A percentile compares a stretch with the other conserved stretches of the same genome.
Conservation (phyloP, 1,140 invertebrate genomes). For the Phymorhynchus buccinoides region DNA sequence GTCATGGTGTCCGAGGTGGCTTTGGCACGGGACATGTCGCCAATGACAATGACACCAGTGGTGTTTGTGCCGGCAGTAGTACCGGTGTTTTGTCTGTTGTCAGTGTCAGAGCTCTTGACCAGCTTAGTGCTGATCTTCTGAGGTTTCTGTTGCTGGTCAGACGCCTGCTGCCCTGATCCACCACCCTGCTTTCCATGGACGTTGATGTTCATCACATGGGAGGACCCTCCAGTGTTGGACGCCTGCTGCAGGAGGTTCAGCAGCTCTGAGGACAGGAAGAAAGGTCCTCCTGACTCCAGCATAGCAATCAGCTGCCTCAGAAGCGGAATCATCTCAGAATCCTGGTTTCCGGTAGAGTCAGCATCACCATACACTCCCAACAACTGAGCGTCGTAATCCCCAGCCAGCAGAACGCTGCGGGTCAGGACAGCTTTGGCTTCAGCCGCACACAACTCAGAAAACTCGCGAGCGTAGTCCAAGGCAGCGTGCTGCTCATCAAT, state of each 20-base stretch:
- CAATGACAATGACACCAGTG: constrained; percentile 41
- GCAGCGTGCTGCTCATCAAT: constrained; percentile 65
- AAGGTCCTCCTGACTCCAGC: constrained; percentile 69
- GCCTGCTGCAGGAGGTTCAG: constrained; percentile 59
- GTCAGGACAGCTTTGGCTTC: constrained; percentile 67
- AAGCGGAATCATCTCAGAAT: constrained; percentile 68
- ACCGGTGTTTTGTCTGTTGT: constrained; percentile 28
- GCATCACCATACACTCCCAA: constrained; percentile 68
- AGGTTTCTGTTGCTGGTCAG: constrained; percentile 6
- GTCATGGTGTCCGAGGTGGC: constrained; percentile 33
- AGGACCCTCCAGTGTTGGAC: constrained; percentile 31
- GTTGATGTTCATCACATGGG: constrained; percentile 58
- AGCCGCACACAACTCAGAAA: constrained; percentile 60
- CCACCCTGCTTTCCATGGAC: constrained; percentile 41
- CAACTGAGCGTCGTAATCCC: constrained; percentile 66
- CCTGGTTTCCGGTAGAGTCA: constrained; percentile 47
- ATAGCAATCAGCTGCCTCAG: constrained; percentile 69
- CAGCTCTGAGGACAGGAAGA: constrained; percentile 64
- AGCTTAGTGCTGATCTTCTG: constrained; percentile 41
- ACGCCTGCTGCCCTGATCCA: constrained; percentile 33
- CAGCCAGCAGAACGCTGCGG: constrained; percentile 59
- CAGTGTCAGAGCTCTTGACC: constrained; percentile 43
- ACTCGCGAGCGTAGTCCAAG: constrained; percentile 66
- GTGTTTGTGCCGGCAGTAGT: constrained; percentile 32
- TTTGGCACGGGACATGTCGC: constrained; percentile 42